phyloP scores from a whole-genome alignment of 2,113 vertebrate genomes.

The Elephantulus edwardii region DNA sequence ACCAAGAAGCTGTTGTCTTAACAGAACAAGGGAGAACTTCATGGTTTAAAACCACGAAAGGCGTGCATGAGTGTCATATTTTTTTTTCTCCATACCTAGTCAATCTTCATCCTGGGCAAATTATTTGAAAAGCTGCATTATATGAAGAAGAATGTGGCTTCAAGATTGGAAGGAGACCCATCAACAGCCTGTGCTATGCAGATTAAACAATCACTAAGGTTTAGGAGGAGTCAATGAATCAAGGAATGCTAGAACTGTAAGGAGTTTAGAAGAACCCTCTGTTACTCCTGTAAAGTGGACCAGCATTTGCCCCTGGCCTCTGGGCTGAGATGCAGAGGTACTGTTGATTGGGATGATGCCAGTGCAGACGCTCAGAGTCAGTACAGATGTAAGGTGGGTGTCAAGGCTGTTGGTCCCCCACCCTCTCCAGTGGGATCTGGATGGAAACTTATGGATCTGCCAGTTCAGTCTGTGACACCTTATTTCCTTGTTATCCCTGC shows the following conservation, averaged over 20 bases:
- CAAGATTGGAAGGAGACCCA: too few relatives aligned
- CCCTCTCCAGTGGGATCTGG: neutral
- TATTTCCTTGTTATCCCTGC: neutral
- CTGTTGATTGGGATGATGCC: neutral
- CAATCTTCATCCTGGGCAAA: too few relatives aligned
- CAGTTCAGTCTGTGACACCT: neutral
- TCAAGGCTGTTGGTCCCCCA: neutral
- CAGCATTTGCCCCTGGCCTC: neutral
- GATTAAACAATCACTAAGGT: too few relatives aligned
- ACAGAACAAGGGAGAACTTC: too few relatives aligned
- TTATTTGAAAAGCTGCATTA: too few relatives aligned
- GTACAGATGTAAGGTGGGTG: neutral
- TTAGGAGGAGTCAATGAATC: neutral
- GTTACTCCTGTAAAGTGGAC: neutral
- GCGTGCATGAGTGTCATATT: too few relatives aligned
- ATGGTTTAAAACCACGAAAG: too few relatives aligned
- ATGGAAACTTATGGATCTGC: neutral
- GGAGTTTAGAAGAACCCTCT: neutral
- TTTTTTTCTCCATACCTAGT: too few relatives aligned
- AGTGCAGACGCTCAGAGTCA: neutral
- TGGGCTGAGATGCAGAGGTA: neutral
- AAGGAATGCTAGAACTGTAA: neutral
- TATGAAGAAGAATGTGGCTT: too few relatives aligned
- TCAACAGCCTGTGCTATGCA: too few relatives aligned
- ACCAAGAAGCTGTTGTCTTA: too few relatives aligned